Conservation (phyloP, 2,797 vertebrate species). For the Enteromius mattozi region DNA sequence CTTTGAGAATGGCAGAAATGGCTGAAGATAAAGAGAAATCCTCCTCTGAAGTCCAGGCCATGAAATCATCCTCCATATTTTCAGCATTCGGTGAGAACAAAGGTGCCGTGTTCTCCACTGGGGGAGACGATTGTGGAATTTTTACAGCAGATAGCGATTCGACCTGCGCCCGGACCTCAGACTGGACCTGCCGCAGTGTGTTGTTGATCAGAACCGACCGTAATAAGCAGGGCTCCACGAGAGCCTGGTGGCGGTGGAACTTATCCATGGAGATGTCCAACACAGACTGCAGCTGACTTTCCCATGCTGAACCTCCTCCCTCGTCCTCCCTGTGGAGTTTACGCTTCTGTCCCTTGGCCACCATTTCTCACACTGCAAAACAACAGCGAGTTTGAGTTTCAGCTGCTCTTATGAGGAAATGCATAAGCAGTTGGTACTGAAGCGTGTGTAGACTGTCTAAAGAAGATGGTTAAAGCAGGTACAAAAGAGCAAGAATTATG, state of each 20-base stretch:
- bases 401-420: background rate
- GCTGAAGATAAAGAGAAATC: constrained; percentile 81
- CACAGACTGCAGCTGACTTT: constrained; percentile 79
- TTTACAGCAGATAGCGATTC: background rate
- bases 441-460: too few species aligned
- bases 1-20: constrained; percentile 81
- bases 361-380: constrained; percentile 73
- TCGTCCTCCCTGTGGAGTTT: constrained; percentile 73
- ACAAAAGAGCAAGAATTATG: too few species aligned
- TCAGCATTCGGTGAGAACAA: constrained; percentile 40
- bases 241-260: constrained; percentile 78
- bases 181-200: constrained; percentile 81
- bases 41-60: constrained; percentile 75
- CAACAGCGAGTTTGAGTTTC: background rate
- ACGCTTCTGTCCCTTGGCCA: constrained; percentile 81
- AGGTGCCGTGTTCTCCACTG: constrained; percentile 1
- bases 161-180: constrained; percentile 62
- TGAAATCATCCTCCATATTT: constrained; percentile 70
- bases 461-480: too few species aligned
- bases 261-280: constrained; percentile 84
- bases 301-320: constrained; percentile 66
- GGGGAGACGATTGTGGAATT: background rate
- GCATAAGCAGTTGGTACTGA: too few species aligned
- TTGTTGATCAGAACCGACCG: constrained; percentile 85
- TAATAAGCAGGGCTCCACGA: constrained; percentile 80